phyloP scores from a whole-genome alignment of 2,113 vertebrate genomes.

The Callopanchax toddi region DNA sequence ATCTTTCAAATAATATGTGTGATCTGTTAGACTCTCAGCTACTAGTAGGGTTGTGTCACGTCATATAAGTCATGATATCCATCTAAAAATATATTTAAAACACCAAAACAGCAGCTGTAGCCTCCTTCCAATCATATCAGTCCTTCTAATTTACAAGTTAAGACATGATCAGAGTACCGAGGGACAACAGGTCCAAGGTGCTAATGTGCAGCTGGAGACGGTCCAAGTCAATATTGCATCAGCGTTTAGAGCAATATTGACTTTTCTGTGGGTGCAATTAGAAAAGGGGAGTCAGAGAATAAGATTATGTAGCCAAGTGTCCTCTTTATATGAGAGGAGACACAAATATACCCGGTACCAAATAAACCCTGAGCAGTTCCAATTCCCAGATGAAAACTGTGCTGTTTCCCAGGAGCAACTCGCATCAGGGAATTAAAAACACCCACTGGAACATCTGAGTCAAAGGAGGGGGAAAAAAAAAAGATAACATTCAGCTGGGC shows the following conservation, averaged over 20 bases:
- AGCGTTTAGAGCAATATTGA: conserved; percentile 64
- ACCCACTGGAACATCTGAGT: conserved; percentile 38
- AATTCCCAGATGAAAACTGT: conserved; percentile 42
- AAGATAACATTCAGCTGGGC: conserved; percentile 21
- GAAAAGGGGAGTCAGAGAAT: conserved; percentile 36
- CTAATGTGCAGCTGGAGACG: conserved; percentile 43
- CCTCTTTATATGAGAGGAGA: conserved; percentile 44
- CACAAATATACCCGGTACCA: conserved; percentile 36
- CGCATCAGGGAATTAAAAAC: conserved; percentile 38
- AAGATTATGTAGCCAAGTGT: conserved; percentile 52
- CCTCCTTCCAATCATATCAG: conserved; percentile 9
- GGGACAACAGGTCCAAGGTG: conserved; percentile 38
- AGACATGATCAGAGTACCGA: conserved; percentile 11
- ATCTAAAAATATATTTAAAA: background rate
- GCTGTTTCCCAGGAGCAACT: conserved; percentile 39
- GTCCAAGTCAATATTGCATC: conserved; percentile 61
- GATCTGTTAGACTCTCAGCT: too few relatives aligned
- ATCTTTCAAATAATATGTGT: too few relatives aligned
- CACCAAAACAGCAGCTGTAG: background rate
- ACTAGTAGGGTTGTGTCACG: too few relatives aligned
- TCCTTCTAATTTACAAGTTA: conserved; percentile 11
- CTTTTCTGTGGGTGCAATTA: conserved; percentile 60
- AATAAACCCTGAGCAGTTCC: conserved; percentile 27
- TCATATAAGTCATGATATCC: too few relatives aligned
- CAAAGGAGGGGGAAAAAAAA: background rate